phyloP scores from a whole-genome alignment of 2,888 invertebrate genomes.

The Sussaba pulchella region DNA sequence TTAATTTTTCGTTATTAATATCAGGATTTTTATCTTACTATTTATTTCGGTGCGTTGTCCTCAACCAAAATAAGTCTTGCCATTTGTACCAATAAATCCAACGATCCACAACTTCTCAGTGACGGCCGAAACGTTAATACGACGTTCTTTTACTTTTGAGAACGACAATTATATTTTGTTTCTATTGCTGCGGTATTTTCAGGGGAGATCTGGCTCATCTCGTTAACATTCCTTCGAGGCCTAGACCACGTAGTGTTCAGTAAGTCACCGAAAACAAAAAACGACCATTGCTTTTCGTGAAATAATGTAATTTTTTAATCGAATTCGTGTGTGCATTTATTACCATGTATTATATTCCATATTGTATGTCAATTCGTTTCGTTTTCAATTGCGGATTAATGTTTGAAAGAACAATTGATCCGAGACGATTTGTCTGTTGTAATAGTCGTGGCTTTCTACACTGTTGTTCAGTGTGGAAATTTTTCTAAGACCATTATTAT shows the following conservation, averaged over 20 bases:
- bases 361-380: conserved; percentile 59
- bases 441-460: conserved; percentile 40
- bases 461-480: conserved; percentile 40
- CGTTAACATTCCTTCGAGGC: conserved; percentile 81
- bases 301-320: conserved; percentile 46
- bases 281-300: conserved; percentile 65
- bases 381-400: conserved; percentile 37
- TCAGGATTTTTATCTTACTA: not conserved
- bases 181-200: conserved; percentile 83
- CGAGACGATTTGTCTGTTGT: not conserved
- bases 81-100: not conserved
- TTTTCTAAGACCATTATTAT: no score
- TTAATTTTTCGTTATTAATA: not conserved
- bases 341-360: conserved; percentile 30
- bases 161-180: not conserved
- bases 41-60: not conserved
- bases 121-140: not conserved
- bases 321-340: conserved; percentile 65
- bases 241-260: conserved; percentile 82
- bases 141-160: not conserved
- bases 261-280: conserved; percentile 79
- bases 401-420: conserved; percentile 34
- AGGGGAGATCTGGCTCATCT: conserved; percentile 86
- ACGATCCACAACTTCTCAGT: not conserved
- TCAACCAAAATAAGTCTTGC: not conserved